Percentiles rank a stretch among this genome's conserved stretches.
These are phyloP conservation scores for Lethrus apterus DNA, from an alignment of 1,140 invertebrate species.

Conservation along the genomic window DNA sequence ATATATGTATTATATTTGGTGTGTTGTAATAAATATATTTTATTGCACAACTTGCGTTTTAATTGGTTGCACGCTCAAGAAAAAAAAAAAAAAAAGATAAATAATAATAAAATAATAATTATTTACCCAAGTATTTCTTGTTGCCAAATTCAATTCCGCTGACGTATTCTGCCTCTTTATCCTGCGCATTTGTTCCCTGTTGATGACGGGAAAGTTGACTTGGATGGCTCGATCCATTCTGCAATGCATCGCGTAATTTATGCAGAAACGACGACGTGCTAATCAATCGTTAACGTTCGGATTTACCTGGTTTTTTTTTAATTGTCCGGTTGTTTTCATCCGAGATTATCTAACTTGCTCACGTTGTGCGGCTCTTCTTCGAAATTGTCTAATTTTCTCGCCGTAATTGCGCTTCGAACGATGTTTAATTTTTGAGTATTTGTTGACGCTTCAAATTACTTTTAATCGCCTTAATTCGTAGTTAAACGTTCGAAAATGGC, in stretches of 20 bases:
- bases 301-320: neutral
- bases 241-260: slow-evolving; percentile 3
- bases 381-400: too few relatives aligned
- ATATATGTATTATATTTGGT: neutral
- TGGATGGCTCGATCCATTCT: slow-evolving; percentile 34
- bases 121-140: slow-evolving; percentile 26
- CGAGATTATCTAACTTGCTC: too few relatives aligned
- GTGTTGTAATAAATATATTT: too few relatives aligned
- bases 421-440: too few relatives aligned
- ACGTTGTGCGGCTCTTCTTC: too few relatives aligned
- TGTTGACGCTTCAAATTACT: too few relatives aligned
- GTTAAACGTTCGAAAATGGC: too few relatives aligned
- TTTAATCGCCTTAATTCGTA: too few relatives aligned
- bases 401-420: too few relatives aligned
- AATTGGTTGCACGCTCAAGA: too few relatives aligned
- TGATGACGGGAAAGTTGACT: slow-evolving; percentile 30
- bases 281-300: neutral
- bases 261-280: neutral
- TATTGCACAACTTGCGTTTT: too few relatives aligned
- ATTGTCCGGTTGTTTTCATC: neutral
- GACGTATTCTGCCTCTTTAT: slow-evolving; percentile 34
- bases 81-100: neutral
- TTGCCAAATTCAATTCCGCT: slow-evolving; percentile 22
- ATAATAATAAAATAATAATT: neutral
- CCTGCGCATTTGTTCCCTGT: slow-evolving; percentile 18